A percentile compares a stretch with the other conserved stretches of the same genome.
These are phyloP conservation scores for Scaptomyza graminum DNA, from an alignment of 1,140 invertebrate species.

Conservation along the genomic window DNA sequence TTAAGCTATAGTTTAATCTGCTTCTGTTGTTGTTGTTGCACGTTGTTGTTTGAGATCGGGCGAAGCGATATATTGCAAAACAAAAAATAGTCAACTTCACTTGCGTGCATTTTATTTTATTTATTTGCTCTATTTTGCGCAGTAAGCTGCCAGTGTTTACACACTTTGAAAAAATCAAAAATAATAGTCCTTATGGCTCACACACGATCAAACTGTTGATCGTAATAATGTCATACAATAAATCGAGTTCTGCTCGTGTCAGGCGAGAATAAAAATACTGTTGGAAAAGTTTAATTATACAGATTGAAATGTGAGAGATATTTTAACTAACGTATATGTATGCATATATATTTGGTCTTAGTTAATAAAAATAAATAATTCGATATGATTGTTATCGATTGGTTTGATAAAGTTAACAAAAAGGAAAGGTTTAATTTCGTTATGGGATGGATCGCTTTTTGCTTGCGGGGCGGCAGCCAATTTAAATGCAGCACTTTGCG, in stretches of 20 bases:
- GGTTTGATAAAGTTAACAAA: not conserved
- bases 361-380: too few species aligned
- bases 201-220: constrained; percentile 12
- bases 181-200: not conserved
- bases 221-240: not conserved
- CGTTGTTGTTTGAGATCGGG: constrained; percentile 17
- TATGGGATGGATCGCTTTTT: too few species aligned
- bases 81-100: too few species aligned
- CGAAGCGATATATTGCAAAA: not conserved
- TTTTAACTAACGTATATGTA: too few species aligned
- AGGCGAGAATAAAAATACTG: not conserved
- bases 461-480: not conserved
- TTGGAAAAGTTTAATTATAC: not conserved
- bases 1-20: constrained; percentile 9
- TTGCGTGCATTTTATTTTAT: constrained; percentile 24
- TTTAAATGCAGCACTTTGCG: constrained; percentile 1
- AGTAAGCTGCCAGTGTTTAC: constrained; percentile 25
- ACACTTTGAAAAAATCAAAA: not conserved
- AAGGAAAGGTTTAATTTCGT: too few species aligned
- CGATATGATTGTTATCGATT: too few species aligned
- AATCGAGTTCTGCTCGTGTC: constrained; percentile 2
- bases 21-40: not conserved
- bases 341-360: too few species aligned
- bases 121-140: constrained; percentile 28
- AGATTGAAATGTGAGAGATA: too few species aligned